Conservation (phyloP, 2,888 invertebrate genomes). For the Xestoiulus laeticollis region DNA sequence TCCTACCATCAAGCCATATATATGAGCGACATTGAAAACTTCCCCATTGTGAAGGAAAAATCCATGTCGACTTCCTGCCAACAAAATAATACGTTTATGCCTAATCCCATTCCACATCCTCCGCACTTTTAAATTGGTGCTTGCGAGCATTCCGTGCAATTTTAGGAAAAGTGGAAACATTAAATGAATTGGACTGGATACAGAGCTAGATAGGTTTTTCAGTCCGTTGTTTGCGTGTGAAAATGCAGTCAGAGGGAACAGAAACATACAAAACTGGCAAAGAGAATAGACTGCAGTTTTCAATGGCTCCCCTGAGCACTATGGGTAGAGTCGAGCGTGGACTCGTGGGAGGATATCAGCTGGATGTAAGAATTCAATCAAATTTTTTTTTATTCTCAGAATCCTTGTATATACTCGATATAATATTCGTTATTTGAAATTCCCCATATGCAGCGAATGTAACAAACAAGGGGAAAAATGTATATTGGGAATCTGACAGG, state of each 20-base stretch:
- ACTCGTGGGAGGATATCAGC: constrained; percentile 49
- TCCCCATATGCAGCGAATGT: not conserved
- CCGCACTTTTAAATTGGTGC: constrained; percentile 43
- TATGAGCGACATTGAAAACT: constrained; percentile 38
- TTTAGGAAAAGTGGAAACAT: constrained; percentile 43
- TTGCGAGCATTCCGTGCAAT: constrained; percentile 31
- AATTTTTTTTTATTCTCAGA: constrained; percentile 13
- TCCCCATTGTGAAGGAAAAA: constrained; percentile 34
- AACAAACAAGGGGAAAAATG: not conserved
- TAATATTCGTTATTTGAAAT: constrained; percentile 39
- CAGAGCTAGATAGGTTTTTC: constrained; percentile 38
- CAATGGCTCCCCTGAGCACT: constrained; percentile 36
- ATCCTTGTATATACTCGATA: not conserved
- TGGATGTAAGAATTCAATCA: constrained; percentile 43
- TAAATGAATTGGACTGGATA: constrained; percentile 43
- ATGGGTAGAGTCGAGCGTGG: constrained; percentile 5
- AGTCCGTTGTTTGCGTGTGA: constrained; percentile 32
- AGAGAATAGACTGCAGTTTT: constrained; percentile 21
- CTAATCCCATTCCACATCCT: constrained; percentile 43
- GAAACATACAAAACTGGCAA: constrained; percentile 7
- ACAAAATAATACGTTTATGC: constrained; percentile 41
- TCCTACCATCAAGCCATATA: constrained; percentile 15
- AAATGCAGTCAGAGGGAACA: constrained; percentile 41
- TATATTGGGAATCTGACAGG: not conserved
- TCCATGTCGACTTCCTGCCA: constrained; percentile 43